Conservation (phyloP, 2,113 vertebrate genomes). For the Scomber japonicus region DNA sequence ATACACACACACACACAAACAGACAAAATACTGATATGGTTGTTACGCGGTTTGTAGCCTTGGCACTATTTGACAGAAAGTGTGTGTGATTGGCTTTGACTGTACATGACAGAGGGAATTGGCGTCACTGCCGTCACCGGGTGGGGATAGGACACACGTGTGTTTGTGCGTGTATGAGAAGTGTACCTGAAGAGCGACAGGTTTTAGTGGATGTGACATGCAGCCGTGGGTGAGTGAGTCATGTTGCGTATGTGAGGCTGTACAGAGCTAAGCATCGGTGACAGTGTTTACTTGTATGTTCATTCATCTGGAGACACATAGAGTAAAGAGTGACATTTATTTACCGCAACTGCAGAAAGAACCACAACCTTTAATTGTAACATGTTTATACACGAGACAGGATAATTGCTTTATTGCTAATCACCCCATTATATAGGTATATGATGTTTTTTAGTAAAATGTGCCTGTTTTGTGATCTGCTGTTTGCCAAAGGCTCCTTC, state of each 20-base stretch:
- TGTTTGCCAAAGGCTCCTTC: too few relatives aligned
- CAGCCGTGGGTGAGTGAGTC: constrained; percentile 14
- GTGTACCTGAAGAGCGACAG: constrained; percentile 17
- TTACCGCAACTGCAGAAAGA: neutral
- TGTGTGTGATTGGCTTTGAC: constrained; percentile 51
- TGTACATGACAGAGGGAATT: constrained; percentile 42
- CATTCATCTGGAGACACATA: neutral
- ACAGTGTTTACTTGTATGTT: constrained; percentile 1
- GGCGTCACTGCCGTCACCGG: constrained; percentile 8
- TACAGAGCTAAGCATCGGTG: constrained; percentile 18
- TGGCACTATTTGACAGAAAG: constrained; percentile 43
- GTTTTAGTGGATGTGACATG: constrained; percentile 44
- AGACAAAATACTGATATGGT: neutral
- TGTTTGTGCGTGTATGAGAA: constrained; percentile 7
- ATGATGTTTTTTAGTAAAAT: neutral
- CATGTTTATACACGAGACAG: neutral
- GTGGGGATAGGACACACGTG: constrained; percentile 3
- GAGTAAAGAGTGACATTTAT: neutral
- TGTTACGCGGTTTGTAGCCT: constrained; percentile 45
- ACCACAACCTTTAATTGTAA: neutral
- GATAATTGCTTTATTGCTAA: neutral
- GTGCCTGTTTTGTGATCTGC: too few relatives aligned
- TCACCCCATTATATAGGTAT: neutral
- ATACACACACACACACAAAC: constrained; percentile 2
- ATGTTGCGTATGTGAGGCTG: neutral